phyloP scores from a whole-genome alignment of 2,797 vertebrate species.

The Acestrorhynchus altus region DNA sequence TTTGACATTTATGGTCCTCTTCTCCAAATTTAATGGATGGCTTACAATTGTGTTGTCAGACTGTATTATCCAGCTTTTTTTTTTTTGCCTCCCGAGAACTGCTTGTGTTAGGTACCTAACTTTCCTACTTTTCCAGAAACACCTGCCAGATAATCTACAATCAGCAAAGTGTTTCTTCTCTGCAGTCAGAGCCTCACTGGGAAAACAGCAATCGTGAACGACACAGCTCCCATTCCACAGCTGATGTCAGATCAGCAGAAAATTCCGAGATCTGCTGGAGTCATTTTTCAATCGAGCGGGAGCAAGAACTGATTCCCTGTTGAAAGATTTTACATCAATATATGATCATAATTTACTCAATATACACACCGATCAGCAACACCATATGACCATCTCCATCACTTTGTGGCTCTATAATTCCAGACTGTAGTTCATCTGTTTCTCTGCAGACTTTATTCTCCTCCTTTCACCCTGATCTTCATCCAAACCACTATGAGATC shows the following conservation, averaged over 20 bases:
- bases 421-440: no score
- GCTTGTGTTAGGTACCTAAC: background rate
- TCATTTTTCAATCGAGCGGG: no score
- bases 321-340: no score
- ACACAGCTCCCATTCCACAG: background rate
- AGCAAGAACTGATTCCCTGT: no score
- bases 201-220: background rate
- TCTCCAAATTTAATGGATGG: constrained; percentile 14
- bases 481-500: no score
- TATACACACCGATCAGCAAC: no score
- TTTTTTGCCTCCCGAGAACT: background rate
- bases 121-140: background rate
- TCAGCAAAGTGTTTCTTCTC: constrained; percentile 10
- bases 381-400: no score
- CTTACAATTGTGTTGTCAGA: constrained; percentile 4
- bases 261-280: no score
- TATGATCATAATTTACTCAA: no score
- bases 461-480: no score
- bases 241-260: constrained; percentile 4
- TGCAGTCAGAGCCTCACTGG: background rate
- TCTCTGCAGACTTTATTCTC: no score
- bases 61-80: constrained; percentile 5
- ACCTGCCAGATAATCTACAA: background rate
- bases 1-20: constrained; percentile 5
- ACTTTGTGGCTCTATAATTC: no score